Percentiles rank a stretch among this genome's conserved stretches.
Conservation (phyloP, 2,888 invertebrate genomes). For the Polydesmus complanatus region DNA sequence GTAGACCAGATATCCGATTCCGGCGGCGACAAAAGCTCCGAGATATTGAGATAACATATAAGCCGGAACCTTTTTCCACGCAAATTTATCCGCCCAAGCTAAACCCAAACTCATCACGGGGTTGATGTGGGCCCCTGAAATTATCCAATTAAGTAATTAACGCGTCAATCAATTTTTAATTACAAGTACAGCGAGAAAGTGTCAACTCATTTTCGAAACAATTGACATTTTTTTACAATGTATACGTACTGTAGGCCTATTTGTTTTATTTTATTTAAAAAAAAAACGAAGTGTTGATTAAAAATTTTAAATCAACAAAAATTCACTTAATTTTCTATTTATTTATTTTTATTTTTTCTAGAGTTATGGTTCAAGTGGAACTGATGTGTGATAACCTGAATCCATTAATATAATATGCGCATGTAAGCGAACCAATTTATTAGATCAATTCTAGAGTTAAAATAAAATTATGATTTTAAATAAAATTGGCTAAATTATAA, state of each 20-base stretch:
- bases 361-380: too few species aligned
- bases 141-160: background rate
- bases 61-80: conserved; percentile 22
- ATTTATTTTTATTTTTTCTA: too few species aligned
- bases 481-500: too few species aligned
- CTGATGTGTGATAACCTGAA: too few species aligned
- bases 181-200: background rate
- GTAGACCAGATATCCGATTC: conserved; percentile 2
- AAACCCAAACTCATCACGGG: conserved; percentile 29
- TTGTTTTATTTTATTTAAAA: too few species aligned
- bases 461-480: too few species aligned
- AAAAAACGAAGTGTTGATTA: too few species aligned
- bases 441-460: too few species aligned
- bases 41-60: conserved; percentile 34
- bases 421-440: too few species aligned
- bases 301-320: too few species aligned
- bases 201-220: background rate
- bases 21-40: conserved; percentile 24
- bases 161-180: background rate
- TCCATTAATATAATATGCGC: too few species aligned
- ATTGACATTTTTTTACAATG: background rate
- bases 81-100: conserved; percentile 25
- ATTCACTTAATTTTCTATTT: too few species aligned
- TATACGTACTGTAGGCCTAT: background rate
- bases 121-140: conserved; percentile 25